Evolutionary conservation across 2,888 invertebrate genomes (phyloP).

Genomic region (Ennomos erosarius): DNA sequence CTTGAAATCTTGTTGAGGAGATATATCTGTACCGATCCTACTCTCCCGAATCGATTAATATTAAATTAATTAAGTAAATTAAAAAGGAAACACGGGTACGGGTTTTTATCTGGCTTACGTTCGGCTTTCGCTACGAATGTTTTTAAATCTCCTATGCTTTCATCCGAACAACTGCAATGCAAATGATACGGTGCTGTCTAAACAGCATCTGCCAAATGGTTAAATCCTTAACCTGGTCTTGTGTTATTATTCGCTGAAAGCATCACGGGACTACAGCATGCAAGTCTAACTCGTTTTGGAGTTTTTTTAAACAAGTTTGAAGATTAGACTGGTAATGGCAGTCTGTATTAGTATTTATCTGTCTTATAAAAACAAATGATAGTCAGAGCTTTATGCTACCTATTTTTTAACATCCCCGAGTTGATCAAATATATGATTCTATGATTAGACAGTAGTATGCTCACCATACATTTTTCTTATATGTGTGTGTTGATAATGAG

Average conservation of each 20-base stretch:
- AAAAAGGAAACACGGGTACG: not conserved
- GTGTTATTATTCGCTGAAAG: constrained; percentile 12
- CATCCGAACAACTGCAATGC: not conserved
- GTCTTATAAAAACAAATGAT: too few species aligned
- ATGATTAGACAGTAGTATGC: too few species aligned
- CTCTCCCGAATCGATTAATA: not conserved
- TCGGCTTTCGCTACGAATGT: too few species aligned
- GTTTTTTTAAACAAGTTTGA: constrained; percentile 3
- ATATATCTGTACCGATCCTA: not conserved
- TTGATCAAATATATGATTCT: too few species aligned
- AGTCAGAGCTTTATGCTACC: too few species aligned
- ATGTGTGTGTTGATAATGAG: too few species aligned
- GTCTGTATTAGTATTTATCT: not conserved
- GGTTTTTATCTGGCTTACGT: not conserved
- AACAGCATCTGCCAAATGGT: not conserved
- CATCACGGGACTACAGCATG: constrained; percentile 14
- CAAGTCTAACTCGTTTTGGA: constrained; percentile 17
- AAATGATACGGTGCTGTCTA: not conserved
- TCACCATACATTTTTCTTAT: too few species aligned
- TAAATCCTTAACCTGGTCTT: constrained; percentile 6
- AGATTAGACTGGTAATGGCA: too few species aligned
- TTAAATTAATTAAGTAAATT: not conserved
- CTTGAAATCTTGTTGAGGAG: constrained; percentile 44
- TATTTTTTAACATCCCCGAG: too few species aligned
- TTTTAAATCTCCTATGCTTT: too few species aligned